Base-by-base conservation (phyloP, 2,113 vertebrate species). In the Trogon melanurus region DNA sequence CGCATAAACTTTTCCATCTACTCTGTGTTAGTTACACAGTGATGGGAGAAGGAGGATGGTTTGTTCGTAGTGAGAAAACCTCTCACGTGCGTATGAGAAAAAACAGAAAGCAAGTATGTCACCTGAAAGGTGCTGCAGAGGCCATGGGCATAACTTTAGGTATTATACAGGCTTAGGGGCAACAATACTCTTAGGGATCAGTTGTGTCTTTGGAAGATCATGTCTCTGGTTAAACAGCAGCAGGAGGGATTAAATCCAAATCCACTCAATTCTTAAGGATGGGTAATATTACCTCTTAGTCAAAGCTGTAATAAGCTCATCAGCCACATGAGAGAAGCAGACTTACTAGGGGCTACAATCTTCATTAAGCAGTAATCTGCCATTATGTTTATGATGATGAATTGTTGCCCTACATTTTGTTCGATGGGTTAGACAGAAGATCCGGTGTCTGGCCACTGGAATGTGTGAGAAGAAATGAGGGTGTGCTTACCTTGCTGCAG, bases 241-340 rank as follows among this genome's bases (percentile, higher is more conserved):
- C 61, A 84, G 27, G 13, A 69, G 69, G 79, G 85, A 91, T 93
- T 95, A 95, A 93, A 89, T 81, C 72, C 45, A 92, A 93, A 96
- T 95, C 90, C 90, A 92, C 79, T 94, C 79, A 90, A 0, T 92
- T 93, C 92, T 94, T 95, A 95, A 95, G 88, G 79, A 79, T 87
- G 85, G 76, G 90, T 90, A 90, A 80, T 81, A 88, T 78, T 86
- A 84, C 83, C 64, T 96, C 75, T 93, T 93, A 94, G 76, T 67
- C 76, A 92, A 93, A 95, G 92, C 76, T 88, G 69, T 93, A 93
- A 96, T 81, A 91, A 94, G 69, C 90, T 95, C 88, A 75, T 93
- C 90, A 96, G 65, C 85, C 83, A 69, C 76, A 60, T 45, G 84
- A 95, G 73, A 95, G 53, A 84, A 83, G 21, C 66, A 87, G 91